These are phyloP conservation scores for Pluvianellus socialis DNA, from an alignment of 2,113 vertebrate species.

Conservation along the genomic window DNA sequence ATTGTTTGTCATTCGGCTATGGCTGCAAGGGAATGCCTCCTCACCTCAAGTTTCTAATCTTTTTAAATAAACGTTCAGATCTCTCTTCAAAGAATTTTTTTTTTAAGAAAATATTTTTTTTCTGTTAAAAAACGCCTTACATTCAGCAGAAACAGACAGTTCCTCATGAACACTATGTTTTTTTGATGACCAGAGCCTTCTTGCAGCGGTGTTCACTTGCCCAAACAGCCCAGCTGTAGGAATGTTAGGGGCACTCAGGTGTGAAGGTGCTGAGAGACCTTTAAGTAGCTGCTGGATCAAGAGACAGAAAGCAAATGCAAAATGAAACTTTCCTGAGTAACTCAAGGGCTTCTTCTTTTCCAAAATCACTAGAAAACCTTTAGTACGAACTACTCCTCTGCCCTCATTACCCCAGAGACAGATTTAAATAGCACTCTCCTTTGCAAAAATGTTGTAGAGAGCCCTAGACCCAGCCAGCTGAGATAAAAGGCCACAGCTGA, in stretches of 20 bases:
- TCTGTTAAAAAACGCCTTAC: accelerated
- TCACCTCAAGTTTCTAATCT: background rate
- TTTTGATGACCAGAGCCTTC: background rate
- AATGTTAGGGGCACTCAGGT: background rate
- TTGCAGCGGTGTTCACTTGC: background rate
- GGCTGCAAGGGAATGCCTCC: background rate
- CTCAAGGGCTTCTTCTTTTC: background rate
- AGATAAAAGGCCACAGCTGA: constrained; percentile 21
- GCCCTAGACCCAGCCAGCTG: background rate
- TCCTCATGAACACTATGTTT: background rate
- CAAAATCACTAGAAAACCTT: background rate
- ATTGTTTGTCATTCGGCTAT: background rate
- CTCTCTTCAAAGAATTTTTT: background rate
- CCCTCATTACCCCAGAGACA: background rate
- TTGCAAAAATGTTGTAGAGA: background rate
- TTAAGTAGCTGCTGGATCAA: background rate
- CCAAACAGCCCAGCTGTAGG: background rate
- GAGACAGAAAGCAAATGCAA: background rate
- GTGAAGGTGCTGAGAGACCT: background rate
- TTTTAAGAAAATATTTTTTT: background rate
- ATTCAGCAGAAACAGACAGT: background rate
- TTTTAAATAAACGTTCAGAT: background rate
- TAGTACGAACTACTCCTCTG: background rate
- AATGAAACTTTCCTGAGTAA: background rate
- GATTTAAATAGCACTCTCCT: background rate